Conservation (phyloP, 2,797 vertebrate species). For the Argyrosomus regius region DNA sequence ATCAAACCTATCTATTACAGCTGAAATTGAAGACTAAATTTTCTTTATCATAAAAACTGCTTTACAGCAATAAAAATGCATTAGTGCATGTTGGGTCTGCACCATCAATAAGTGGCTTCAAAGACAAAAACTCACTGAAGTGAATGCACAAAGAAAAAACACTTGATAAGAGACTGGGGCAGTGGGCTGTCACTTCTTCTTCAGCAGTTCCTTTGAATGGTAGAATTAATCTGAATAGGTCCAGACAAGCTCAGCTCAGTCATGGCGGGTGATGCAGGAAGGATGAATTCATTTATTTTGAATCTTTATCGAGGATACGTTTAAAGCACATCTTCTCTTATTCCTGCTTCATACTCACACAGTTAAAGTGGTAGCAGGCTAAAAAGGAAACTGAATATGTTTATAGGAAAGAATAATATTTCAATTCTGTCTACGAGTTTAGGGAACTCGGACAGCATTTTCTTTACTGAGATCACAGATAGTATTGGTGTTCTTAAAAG, state of each 20-base stretch:
- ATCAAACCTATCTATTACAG: neutral
- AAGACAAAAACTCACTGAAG: constrained; percentile 5
- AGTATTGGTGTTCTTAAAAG: too few species aligned
- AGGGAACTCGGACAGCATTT: neutral
- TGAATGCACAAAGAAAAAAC: constrained; percentile 6
- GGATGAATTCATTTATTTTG: neutral
- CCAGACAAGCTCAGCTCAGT: constrained; percentile 6
- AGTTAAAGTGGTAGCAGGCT: neutral
- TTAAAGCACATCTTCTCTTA: neutral
- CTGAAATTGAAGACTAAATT: neutral
- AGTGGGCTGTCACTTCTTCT: constrained; percentile 28
- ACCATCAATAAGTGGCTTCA: neutral
- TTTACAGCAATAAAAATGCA: neutral
- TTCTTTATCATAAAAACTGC: neutral
- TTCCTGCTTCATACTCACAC: too few species aligned
- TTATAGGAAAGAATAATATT: neutral
- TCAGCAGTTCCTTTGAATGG: constrained; percentile 12
- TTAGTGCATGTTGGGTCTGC: too few species aligned
- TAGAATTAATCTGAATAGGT: constrained; percentile 16
- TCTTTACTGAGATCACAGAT: too few species aligned
- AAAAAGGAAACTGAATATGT: neutral
- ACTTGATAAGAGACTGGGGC: neutral
- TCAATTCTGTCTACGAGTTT: neutral
- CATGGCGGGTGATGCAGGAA: neutral
- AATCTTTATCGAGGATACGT: neutral